These are phyloP conservation scores for Eospalax fontanierii DNA, from an alignment of 2,797 vertebrate species.

Conservation along the genomic window DNA sequence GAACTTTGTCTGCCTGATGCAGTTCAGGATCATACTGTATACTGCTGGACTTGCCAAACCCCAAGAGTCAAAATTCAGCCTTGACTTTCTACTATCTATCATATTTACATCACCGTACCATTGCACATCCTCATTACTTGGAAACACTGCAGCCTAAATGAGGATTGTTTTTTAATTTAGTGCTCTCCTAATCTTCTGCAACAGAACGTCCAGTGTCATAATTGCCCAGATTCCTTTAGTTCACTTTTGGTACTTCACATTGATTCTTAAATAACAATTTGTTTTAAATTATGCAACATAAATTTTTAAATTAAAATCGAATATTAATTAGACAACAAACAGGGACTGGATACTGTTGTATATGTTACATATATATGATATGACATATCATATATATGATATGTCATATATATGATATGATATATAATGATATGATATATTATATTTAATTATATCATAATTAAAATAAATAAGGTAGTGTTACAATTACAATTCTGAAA, in stretches of 20 bases:
- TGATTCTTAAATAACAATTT: background rate
- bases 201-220: background rate
- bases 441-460: no score
- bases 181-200: background rate
- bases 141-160: background rate
- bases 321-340: background rate
- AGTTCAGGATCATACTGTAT: no score
- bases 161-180: background rate
- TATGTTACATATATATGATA: no score
- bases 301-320: background rate
- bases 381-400: no score
- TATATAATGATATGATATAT: no score
- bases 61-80: background rate
- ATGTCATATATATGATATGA: no score
- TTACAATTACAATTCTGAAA: background rate
- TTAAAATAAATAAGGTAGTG: background rate
- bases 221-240: background rate
- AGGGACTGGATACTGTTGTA: background rate
- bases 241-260: background rate
- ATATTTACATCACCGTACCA: no score
- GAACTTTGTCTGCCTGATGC: fast-evolving
- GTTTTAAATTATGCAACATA: background rate
- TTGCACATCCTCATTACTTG: background rate
- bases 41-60: no score
- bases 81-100: no score